Evolutionary conservation across 1,140 invertebrate species (phyloP), one percentile per base, ranked within the genome.

Genomic region (Galleria mellonella): DNA sequence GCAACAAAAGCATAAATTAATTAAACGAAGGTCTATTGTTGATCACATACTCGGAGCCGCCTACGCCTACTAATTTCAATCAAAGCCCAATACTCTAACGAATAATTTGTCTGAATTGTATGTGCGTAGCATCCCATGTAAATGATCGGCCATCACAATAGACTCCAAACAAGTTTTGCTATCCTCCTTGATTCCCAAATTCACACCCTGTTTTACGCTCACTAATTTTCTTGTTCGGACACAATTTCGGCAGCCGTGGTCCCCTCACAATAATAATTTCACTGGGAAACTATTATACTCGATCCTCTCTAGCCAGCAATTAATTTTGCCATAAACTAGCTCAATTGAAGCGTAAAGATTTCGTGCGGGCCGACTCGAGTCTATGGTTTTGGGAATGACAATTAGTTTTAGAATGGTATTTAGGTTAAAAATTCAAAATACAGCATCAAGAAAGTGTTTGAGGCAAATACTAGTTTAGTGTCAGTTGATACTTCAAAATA

Each of bases 171-270:
- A 73, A 76, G 62, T 81, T 68, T 64, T 50, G 56, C 55, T 62
- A 54, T 58, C 72, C n/a, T 76, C 72, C 78, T 81, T 79, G 75
- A 72, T 82, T 81, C 66, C 62, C 62, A 73, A 74, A 76, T 82
- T 78, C 77, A 71, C 81, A 82, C 81, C 76, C 81, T 59, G 77
- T 76, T 82, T 84, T 77, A 83, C 81, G 81, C 78, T 79, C 66
- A 79, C 65, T 84, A 84, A 84, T 84, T 84, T 84, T 84, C 78
- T 84, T 84, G 76, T 81, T 81, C 78, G 78, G 78, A 79, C 79
- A 83, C 78, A 83, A 82, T 82, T 82, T 82, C 62, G 35, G 63
- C 51, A 57, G 57, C 55, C 57, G 45, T 47, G 28, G 51, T 49
- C 35, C 74, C 74, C 70, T 83, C 76, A 73, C 72, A 75, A 84